Evolutionary conservation across 2,113 vertebrate genomes (phyloP), one percentile per base, ranked within the genome.

Genomic region (Mobula hypostoma): DNA sequence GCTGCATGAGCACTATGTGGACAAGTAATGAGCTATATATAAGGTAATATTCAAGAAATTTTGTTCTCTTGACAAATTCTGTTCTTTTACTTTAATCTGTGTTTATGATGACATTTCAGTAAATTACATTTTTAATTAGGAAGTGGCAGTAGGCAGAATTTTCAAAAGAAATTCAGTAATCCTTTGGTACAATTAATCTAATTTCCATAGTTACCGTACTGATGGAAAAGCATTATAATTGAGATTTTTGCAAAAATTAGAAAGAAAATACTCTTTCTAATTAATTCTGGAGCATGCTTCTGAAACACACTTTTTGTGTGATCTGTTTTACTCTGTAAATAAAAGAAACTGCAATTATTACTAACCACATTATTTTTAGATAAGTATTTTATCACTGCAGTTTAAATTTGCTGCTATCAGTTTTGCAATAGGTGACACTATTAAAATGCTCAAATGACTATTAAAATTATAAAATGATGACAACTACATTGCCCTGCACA

Each of bases 161-260:
- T 90, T 90, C 85, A 90, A 90, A 90, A 90, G 85, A 90, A 90
- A 90, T 90, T 36, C 85, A 90, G 85, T 90, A 90, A 90, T 90
- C 85, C 85, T 90, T 90, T 90, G 85, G 61, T 90, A 66, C 29
- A 90, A 63, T 90, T 90, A 90, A 90, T 90, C 85, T 90, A 90
- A 90, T 90, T 90, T 63, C 61, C 85, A 90, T 90, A 90, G 85
- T 66, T 90, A 90, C 61, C 63, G n/a, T 68, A 90, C 61, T 32
- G 85, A 90, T 90, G 85, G 85, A 90, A 90, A 66, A 66, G 61
- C 85, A 90, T 90, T 90, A 66, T 66, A 90, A 90, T 90, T 90
- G n/a, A 90, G n/a, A 66, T 66, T 90, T 90, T 90, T 90, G 3
- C 85, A 90, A 68, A 32, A 66, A 90, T 66, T 32, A 90, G 63